phyloP scores from a whole-genome alignment of 2,797 vertebrate species.

The Cirrhinus mrigala region DNA sequence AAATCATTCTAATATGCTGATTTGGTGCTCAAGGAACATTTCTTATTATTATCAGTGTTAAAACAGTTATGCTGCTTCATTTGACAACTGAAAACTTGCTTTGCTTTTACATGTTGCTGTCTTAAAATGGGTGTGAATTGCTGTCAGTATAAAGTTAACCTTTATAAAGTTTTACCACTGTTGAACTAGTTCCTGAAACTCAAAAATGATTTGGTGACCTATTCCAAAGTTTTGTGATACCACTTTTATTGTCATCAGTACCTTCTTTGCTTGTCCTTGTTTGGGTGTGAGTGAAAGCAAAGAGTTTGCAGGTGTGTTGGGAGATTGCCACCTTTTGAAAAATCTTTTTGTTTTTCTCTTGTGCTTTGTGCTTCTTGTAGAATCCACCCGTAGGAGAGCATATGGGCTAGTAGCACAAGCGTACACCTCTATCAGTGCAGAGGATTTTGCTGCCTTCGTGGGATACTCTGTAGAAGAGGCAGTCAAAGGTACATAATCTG shows the following conservation, averaged over 20 bases:
- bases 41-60: neutral
- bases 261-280: neutral
- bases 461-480: constrained; percentile 96
- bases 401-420: constrained; percentile 94
- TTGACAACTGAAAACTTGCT: neutral
- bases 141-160: neutral
- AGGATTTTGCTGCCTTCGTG: constrained; percentile 94
- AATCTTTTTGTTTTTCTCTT: neutral
- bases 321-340: neutral
- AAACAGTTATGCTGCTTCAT: neutral
- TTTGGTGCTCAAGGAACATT: neutral
- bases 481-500: constrained; percentile 85
- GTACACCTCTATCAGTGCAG: constrained; percentile 93
- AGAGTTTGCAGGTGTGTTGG: neutral
- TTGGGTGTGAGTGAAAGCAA: neutral
- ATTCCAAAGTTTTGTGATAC: neutral
- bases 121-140: neutral
- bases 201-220: neutral
- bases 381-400: constrained; percentile 89
- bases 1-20: neutral
- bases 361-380: constrained; percentile 64
- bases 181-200: neutral
- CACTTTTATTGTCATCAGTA: neutral
- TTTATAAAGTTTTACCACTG: neutral
- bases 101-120: neutral